A percentile compares a stretch with the other conserved stretches of the same genome.
Conservation (phyloP, 2,888 invertebrate species). For the Subacronicta megacephala region DNA sequence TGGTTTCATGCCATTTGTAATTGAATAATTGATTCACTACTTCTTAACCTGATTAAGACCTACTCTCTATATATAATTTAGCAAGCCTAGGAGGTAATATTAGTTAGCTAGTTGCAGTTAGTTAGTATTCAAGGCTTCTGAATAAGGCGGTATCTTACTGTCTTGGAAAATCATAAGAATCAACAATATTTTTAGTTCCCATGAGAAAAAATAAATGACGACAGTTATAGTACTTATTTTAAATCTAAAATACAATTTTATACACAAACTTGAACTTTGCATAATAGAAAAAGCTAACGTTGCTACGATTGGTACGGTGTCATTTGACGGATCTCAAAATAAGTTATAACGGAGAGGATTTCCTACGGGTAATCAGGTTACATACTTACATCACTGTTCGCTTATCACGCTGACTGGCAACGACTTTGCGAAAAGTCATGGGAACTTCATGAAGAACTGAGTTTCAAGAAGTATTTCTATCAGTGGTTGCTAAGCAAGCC, state of each 20-base stretch:
- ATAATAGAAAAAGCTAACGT: constrained; percentile 15
- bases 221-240: background rate
- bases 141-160: no score
- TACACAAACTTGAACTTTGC: constrained; percentile 13
- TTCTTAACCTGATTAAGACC: background rate
- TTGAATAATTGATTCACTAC: constrained; percentile 14
- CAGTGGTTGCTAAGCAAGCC: constrained; percentile 10
- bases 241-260: background rate
- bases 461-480: constrained; percentile 22
- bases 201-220: background rate
- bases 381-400: constrained; percentile 36
- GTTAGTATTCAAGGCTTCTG: no score
- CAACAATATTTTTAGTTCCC: background rate
- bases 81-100: no score
- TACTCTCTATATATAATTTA: no score
- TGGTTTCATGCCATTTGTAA: constrained; percentile 17
- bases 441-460: constrained; percentile 22
- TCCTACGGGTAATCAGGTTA: constrained; percentile 35
- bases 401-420: constrained; percentile 26
- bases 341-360: constrained; percentile 28
- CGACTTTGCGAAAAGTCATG: constrained; percentile 33
- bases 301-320: constrained; percentile 34
- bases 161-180: no score
- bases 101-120: no score
- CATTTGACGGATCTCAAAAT: constrained; percentile 26